phyloP scores from a whole-genome alignment of 2,797 vertebrate species.

The Oreortyx pictus region DNA sequence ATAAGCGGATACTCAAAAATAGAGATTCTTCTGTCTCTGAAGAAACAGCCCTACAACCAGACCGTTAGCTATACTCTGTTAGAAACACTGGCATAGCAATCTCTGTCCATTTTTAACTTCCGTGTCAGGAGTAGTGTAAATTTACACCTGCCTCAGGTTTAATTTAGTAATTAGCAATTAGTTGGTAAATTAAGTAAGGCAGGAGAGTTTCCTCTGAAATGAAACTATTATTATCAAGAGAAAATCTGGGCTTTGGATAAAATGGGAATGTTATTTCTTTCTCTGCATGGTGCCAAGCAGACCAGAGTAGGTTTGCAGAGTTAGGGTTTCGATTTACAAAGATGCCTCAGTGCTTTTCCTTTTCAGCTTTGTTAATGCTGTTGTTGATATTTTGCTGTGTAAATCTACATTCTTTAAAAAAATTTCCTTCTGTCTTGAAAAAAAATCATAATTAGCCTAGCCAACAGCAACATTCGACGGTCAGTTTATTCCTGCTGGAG shows the following conservation, averaged over 20 bases:
- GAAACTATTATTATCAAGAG: neutral
- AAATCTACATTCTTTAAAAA: conserved; percentile 28
- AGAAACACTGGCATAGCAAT: fast-evolving
- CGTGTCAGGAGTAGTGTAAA: neutral
- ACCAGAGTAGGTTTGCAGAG: neutral
- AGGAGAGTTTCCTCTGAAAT: neutral
- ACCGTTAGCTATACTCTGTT: neutral
- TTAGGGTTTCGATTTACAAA: neutral
- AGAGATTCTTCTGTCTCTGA: neutral
- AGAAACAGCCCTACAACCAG: neutral
- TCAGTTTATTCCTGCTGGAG: neutral
- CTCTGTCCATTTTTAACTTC: neutral
- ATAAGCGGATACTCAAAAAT: neutral
- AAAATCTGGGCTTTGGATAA: neutral
- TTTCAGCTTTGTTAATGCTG: neutral
- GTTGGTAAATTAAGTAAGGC: neutral
- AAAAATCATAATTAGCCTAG: neutral
- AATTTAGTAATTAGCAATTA: conserved; percentile 15
- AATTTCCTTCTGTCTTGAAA: conserved; percentile 10
- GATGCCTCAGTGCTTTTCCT: neutral
- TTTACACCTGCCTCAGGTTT: conserved; percentile 8
- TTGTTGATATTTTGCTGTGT: neutral
- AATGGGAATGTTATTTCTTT: neutral
- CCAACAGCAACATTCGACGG: neutral
- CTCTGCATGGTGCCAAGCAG: neutral